These are phyloP conservation scores for Pemphigus obesinymphae DNA, from an alignment of 1,140 invertebrate species.

Conservation along the genomic window DNA sequence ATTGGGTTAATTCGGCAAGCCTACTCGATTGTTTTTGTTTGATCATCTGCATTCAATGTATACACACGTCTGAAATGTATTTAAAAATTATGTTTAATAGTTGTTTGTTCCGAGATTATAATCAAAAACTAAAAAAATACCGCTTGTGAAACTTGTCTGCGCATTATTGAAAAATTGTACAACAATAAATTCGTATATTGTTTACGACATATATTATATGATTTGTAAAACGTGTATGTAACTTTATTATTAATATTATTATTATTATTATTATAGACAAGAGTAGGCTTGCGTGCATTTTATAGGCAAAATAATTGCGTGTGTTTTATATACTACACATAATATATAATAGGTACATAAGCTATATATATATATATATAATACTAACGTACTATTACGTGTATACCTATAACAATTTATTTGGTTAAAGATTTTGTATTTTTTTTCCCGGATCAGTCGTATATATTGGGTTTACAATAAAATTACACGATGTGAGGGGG, in stretches of 20 bases:
- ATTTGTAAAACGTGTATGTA: neutral
- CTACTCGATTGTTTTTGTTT: neutral
- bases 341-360: neutral
- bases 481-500: neutral
- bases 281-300: neutral
- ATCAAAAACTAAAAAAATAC: neutral
- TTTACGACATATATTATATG: neutral
- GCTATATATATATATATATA: no score
- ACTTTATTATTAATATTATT: conserved; percentile 12
- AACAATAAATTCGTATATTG: neutral
- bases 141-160: neutral
- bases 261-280: neutral
- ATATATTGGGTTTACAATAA: neutral
- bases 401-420: no score
- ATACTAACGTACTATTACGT: no score
- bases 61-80: no score
- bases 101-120: neutral
- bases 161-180: neutral
- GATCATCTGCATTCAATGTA: no score
- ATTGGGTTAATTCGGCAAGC: neutral
- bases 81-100: no score
- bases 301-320: no score
- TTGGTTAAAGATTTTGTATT: neutral
- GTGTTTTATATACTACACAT: neutral
- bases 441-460: neutral